Evolutionary conservation across 2,113 vertebrate genomes (phyloP).

Genomic region (Myotis yumanensis): DNA sequence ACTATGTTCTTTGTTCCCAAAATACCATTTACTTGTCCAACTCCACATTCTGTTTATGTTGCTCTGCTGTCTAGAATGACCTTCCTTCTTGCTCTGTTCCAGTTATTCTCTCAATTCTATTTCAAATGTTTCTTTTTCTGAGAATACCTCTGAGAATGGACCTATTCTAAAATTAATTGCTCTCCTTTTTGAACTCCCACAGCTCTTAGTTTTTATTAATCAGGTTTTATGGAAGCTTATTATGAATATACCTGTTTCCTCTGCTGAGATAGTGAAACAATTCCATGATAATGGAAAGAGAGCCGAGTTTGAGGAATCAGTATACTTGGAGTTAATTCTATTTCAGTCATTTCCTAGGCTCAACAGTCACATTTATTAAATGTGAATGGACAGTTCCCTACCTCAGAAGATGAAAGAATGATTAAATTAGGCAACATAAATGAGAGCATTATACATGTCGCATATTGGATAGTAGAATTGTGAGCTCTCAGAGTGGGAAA

Average conservation of each 20-base stretch:
- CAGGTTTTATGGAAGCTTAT: slow-evolving; percentile 9
- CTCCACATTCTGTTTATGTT: not conserved
- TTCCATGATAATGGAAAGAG: not conserved
- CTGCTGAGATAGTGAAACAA: not conserved
- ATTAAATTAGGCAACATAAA: not conserved
- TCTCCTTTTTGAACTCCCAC: not conserved
- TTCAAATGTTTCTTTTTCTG: slow-evolving; percentile 23
- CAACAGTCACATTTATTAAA: not conserved
- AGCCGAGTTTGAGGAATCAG: not conserved
- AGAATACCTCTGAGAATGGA: not conserved
- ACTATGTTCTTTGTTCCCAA: not conserved
- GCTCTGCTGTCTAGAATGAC: not conserved
- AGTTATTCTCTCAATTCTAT: not conserved
- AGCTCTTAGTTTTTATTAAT: not conserved
- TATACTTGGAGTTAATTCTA: not conserved
- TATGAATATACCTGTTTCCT: not conserved
- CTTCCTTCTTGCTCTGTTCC: not conserved
- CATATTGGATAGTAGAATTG: not conserved
- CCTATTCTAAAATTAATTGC: not conserved
- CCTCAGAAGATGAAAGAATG: not conserved
- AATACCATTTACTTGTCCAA: not conserved
- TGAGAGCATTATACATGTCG: too few species aligned
- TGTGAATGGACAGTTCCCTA: not conserved
- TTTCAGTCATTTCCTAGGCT: not conserved
- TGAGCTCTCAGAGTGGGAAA: not conserved